Percentiles rank a stretch among this genome's conserved stretches.
These are phyloP conservation scores for Drosophila parvula DNA, from an alignment of 1,140 invertebrate species.

Conservation along the genomic window DNA sequence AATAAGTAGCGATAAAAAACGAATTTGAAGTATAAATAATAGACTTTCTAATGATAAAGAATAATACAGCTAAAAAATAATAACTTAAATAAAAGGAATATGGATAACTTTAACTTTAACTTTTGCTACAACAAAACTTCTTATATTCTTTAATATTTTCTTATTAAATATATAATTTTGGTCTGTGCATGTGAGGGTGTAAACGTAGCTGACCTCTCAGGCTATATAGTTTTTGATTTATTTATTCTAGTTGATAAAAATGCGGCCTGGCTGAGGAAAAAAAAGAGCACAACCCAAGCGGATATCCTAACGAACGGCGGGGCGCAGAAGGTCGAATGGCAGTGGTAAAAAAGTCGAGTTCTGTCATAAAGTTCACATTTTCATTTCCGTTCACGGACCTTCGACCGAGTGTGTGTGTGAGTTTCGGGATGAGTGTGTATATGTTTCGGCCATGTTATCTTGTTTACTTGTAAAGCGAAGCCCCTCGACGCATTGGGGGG, in stretches of 20 bases:
- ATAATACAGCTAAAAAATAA: too few species aligned
- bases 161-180: not conserved
- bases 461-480: slow-evolving; percentile 56
- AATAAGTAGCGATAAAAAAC: too few species aligned
- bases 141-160: too few species aligned
- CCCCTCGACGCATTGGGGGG: slow-evolving; percentile 56
- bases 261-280: slow-evolving; percentile 19
- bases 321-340: slow-evolving; percentile 27
- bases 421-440: slow-evolving; percentile 22
- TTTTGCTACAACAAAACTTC: not conserved
- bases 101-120: not conserved
- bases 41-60: too few species aligned
- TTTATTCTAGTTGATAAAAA: slow-evolving; percentile 61
- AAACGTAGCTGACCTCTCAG: slow-evolving; percentile 28
- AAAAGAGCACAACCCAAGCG: slow-evolving; percentile 18
- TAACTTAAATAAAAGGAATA: not conserved
- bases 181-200: not conserved
- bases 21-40: too few species aligned
- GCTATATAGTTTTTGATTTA: slow-evolving; percentile 54
- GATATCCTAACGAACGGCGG: slow-evolving; percentile 42
- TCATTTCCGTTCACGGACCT: slow-evolving; percentile 64
- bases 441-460: slow-evolving; percentile 62
- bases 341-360: slow-evolving; percentile 34
- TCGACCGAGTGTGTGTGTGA: slow-evolving; percentile 17
- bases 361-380: slow-evolving; percentile 75